Evolutionary conservation across 2,113 vertebrate species (phyloP), one percentile per base, ranked within the genome.

Genomic region (Dasyornis broadbenti): DNA sequence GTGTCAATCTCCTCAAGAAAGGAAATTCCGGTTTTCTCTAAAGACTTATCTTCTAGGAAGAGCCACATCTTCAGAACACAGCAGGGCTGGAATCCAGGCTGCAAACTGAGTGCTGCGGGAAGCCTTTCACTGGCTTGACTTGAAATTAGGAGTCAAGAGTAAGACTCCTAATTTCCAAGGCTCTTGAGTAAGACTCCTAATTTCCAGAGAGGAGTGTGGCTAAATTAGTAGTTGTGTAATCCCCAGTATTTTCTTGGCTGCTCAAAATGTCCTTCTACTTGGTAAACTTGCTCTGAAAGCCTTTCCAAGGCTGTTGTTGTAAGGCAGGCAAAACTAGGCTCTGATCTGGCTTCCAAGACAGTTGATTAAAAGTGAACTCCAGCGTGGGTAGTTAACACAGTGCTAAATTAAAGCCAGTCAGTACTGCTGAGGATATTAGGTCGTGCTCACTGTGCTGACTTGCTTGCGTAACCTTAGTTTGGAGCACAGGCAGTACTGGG

Each of bases 51-150:
- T 59, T 37, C 15, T 63, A 27, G 18, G 39, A 52, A 75, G 30
- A 50, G 42, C 31, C 3, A 2, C 1, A 42, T 63, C n/a, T 70
- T 50, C 53, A 76, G n/a, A 72, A 28, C 8, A 53, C 53, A 39
- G 7, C 53, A 72, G 18, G 19, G 9, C 40, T 66, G 40, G 35
- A 37, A 8, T 45, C 30, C 22, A 33, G 15, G 40, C 3, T 30
- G 31, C 14, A 57, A 26, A 66, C 21, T 11, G 1, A 0, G 0
- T 40, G 40, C 1, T 61, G 42, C 7, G 7, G 16, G 17, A 81
- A 69, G 37, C 4, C 19, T 27, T 80, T 53, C 35, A 24, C 49
- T 54, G n/a, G 6, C 6, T 63, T 61, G 42, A 30, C n/a, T 60
- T n/a, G n/a, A n/a, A n/a, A n/a, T n/a, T n/a, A n/a, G n/a, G n/a